Percentiles rank a stretch among this genome's conserved stretches.
phyloP scores from a whole-genome alignment of 1,140 invertebrate genomes.

The Lepidotrigona ventralis region DNA sequence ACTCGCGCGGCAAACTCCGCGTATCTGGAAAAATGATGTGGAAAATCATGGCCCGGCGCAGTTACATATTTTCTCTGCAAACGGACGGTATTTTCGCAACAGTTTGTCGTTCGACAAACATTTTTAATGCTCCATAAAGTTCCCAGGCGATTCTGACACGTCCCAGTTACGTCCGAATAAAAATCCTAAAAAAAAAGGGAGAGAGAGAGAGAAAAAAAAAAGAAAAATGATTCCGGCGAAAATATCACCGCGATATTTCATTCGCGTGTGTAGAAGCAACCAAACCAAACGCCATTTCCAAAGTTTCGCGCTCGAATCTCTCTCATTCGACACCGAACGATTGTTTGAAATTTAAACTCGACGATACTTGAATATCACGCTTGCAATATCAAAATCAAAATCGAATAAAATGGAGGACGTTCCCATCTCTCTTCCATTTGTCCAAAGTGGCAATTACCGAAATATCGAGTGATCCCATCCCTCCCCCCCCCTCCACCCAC shows the following conservation, averaged over 20 bases:
- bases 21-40: background rate
- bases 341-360: background rate
- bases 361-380: too few species aligned
- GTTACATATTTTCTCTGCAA: background rate
- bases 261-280: background rate
- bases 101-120: slow-evolving; percentile 7
- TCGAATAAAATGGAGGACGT: too few species aligned
- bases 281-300: background rate
- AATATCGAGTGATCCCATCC: background rate
- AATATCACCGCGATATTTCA: background rate
- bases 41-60: background rate
- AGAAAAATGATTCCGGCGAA: background rate
- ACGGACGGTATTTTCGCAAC: slow-evolving; percentile 1
- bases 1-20: background rate
- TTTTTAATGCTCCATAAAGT: slow-evolving; percentile 14
- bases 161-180: background rate
- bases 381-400: too few species aligned
- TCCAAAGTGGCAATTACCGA: too few species aligned
- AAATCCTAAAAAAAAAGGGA: background rate
- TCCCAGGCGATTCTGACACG: background rate
- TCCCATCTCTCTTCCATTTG: too few species aligned
- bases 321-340: background rate
- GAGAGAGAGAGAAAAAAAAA: background rate
- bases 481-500: too few species aligned
- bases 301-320: background rate